Percentiles rank a stretch among this genome's conserved stretches.
These are phyloP conservation scores for Drosophila melanica DNA, from an alignment of 1,140 invertebrate genomes.

Conservation along the genomic window DNA sequence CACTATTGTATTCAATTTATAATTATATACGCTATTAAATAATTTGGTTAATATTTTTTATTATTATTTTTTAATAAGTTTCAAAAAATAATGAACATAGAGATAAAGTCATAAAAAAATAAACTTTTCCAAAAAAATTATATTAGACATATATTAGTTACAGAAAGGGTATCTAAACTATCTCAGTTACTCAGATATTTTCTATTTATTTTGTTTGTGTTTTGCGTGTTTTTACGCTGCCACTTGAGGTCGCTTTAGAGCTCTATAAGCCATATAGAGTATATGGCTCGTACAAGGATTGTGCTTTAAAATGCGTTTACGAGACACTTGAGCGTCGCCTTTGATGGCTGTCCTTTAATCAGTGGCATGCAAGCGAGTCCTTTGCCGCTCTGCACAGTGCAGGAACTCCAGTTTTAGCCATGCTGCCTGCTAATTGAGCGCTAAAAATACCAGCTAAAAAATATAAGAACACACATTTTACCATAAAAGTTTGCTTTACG, in stretches of 20 bases:
- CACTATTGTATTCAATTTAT: too few species aligned
- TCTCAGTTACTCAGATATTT: too few species aligned
- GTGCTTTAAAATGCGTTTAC: constrained; percentile 47
- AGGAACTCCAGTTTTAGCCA: neutral
- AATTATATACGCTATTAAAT: too few species aligned
- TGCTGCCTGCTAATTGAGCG: constrained; percentile 30
- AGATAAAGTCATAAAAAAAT: too few species aligned
- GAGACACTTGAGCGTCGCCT: constrained; percentile 38
- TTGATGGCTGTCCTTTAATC: constrained; percentile 41
- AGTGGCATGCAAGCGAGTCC: constrained; percentile 23
- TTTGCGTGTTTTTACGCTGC: constrained; percentile 20
- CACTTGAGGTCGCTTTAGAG: constrained; percentile 41
- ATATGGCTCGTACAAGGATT: constrained; percentile 30
- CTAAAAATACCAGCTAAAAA: constrained; percentile 13
- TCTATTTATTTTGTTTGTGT: neutral
- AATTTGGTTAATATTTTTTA: too few species aligned
- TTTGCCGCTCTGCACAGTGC: neutral
- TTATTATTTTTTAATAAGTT: too few species aligned
- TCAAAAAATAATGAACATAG: too few species aligned
- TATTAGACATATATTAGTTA: too few species aligned
- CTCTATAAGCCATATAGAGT: constrained; percentile 34
- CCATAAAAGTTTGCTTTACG: neutral
- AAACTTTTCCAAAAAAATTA: too few species aligned
- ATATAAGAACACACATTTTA: neutral
- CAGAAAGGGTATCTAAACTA: neutral